Evolutionary conservation across 2,888 invertebrate genomes (phyloP), one percentile per base, ranked within the genome.

Genomic region (Imbricaverruca yamaguchii): DNA sequence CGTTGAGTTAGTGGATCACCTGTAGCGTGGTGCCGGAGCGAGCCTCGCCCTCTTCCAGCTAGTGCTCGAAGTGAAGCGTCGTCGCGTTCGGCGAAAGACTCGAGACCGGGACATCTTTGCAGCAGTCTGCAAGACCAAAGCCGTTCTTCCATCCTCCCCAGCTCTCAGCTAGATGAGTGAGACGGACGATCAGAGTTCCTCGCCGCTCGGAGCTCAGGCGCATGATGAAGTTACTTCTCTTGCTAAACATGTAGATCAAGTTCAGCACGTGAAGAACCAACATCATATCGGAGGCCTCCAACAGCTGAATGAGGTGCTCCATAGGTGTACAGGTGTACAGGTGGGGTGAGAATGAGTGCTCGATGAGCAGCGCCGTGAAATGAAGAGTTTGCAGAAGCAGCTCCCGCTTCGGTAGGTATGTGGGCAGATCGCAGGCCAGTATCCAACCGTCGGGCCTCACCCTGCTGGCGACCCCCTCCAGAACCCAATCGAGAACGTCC

Each of bases 271-370:
- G 93, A 81, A 94, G 89, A n/a, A 94, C 93, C 81, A 94, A 91
- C 84, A 92, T 91, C 92, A 95, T 92, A 86, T 94, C 93, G 87
- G 92, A 92, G 80, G 94, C 93, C 82, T 92, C 91, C 85, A 95
- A 87, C 84, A 95, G 88, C 65, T 92, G 90, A 80, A 93, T 91
- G 84, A 95, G 88, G 87, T 94, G 93, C 88, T 94, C 94, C 91
- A 94, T 93, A 69, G 94, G n/a, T n/a, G n/a, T n/a, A n/a, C n/a
- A 94, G 88, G 93, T 94, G 89, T 95, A 95, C 83, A 94, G 89
- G 87, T 94, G 94, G 81, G 94, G 90, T 23, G 94, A 94, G 87
- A 94, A 94, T 84, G 94, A 94, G 88, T 95, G 94, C 87, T 95
- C 94, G 85, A 95, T 94, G 81, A 95, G 89, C 84, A 94, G 88